A percentile compares a stretch with the other conserved stretches of the same genome.
Conservation (phyloP, 2,113 vertebrate genomes). For the Apeltes quadracus region DNA sequence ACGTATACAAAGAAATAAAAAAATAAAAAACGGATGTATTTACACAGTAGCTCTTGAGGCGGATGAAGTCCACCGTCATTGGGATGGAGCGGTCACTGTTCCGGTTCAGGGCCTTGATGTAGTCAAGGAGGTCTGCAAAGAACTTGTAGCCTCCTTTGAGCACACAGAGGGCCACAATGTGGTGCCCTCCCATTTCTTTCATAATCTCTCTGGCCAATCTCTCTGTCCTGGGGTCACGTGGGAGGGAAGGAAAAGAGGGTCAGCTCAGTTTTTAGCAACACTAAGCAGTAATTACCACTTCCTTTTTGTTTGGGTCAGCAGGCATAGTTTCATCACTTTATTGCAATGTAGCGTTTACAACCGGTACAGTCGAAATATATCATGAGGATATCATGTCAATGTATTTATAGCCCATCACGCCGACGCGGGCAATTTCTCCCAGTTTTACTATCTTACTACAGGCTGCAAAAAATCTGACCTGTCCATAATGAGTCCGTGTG, state of each 20-base stretch:
- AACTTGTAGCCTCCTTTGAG: constrained; percentile 99
- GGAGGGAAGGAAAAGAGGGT: constrained; percentile 9
- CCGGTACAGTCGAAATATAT: neutral
- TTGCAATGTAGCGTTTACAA: neutral
- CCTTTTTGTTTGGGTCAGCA: constrained; percentile 36
- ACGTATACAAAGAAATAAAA: neutral
- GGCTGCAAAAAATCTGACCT: constrained; percentile 76
- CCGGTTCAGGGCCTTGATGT: constrained; percentile 98
- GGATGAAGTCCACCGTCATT: constrained; percentile 99
- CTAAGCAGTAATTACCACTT: constrained; percentile 55
- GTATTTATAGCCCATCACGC: neutral
- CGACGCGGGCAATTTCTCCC: neutral
- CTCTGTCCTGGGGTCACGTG: constrained; percentile 86
- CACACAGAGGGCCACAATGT: constrained; percentile 97
- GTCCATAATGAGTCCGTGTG: constrained; percentile 97
- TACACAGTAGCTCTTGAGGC: constrained; percentile 99
- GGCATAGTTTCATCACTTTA: neutral
- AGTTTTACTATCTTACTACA: neutral
- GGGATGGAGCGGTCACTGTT: constrained; percentile 98
- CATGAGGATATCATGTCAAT: neutral
- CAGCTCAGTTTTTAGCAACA: constrained; percentile 48
- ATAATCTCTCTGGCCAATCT: constrained; percentile 96
- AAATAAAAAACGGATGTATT: constrained; percentile 45
- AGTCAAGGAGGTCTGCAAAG: constrained; percentile 97
- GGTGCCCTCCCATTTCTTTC: constrained; percentile 97